phyloP scores from a whole-genome alignment of 2,113 vertebrate genomes.

The Haemorhous mexicanus region DNA sequence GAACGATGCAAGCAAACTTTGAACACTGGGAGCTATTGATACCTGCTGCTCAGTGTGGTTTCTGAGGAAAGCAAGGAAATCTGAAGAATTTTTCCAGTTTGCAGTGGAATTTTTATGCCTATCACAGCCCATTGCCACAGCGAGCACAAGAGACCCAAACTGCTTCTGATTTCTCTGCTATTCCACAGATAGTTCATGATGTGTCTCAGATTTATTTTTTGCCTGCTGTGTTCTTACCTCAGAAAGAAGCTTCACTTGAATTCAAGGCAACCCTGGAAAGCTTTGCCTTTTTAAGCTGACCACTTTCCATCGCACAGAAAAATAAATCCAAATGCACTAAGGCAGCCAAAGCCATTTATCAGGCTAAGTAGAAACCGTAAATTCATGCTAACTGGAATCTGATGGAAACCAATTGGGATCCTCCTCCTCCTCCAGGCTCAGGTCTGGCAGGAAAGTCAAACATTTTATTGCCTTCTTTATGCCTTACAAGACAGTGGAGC shows the following conservation, averaged over 20 bases:
- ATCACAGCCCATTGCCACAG: slow-evolving; percentile 1
- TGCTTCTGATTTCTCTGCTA: background rate
- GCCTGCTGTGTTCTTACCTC: slow-evolving; percentile 8
- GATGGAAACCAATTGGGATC: slow-evolving; percentile 54
- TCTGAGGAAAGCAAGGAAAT: slow-evolving; percentile 47
- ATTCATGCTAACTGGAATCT: slow-evolving; percentile 57
- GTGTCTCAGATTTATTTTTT: background rate
- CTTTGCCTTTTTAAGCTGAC: slow-evolving; percentile 11
- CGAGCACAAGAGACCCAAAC: background rate
- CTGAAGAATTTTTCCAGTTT: slow-evolving; percentile 60
- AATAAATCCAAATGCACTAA: background rate
- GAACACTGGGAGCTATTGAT: slow-evolving; percentile 63
- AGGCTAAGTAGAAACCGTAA: slow-evolving; percentile 48
- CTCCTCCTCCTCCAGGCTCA: slow-evolving; percentile 32
- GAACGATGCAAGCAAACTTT: slow-evolving; percentile 46
- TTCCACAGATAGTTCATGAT: background rate
- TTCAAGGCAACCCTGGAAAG: slow-evolving; percentile 5
- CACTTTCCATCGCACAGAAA: background rate
- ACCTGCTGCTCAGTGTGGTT: slow-evolving; percentile 57
- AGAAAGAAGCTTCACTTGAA: background rate
- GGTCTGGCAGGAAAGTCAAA: slow-evolving; percentile 37
- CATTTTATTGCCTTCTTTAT: slow-evolving; percentile 36
- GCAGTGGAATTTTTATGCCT: slow-evolving; percentile 49
- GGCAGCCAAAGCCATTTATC: slow-evolving; percentile 51
- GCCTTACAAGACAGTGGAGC: background rate